A percentile compares a stretch with the other conserved stretches of the same genome.
phyloP scores from a whole-genome alignment of 1,140 invertebrate genomes.

The Drosophila watanabei region DNA sequence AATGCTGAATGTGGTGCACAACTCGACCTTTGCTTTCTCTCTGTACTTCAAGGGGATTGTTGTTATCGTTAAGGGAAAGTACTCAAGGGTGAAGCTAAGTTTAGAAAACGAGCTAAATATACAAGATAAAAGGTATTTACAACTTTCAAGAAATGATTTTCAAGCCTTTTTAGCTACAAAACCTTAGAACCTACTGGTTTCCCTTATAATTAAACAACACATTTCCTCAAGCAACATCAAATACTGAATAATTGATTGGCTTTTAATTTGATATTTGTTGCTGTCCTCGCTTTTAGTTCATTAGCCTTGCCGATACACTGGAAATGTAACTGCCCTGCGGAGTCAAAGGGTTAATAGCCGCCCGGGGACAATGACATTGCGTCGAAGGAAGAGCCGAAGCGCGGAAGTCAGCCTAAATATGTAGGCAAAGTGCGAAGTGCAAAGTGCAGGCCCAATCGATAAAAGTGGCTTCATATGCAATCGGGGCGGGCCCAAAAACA shows the following conservation, averaged over 20 bases:
- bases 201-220: too few species aligned
- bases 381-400: not conserved
- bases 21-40: constrained; percentile 23
- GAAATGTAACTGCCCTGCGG: not conserved
- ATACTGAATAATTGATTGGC: not conserved
- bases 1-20: constrained; percentile 36
- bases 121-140: not conserved
- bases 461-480: constrained; percentile 63
- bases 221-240: not conserved
- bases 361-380: constrained; percentile 59
- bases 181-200: not conserved
- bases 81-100: not conserved
- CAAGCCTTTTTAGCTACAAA: too few species aligned
- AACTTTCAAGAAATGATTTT: not conserved
- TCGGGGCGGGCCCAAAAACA: constrained; percentile 20
- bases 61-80: constrained; percentile 16
- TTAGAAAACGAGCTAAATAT: not conserved
- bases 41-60: constrained; percentile 9
- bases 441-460: constrained; percentile 62
- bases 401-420: constrained; percentile 28
- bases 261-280: constrained; percentile 6
- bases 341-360: constrained; percentile 35
- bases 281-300: constrained; percentile 9
- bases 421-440: constrained; percentile 50
- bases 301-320: not conserved